Conservation (phyloP, 2,888 invertebrate genomes). For the Crocallis elinguaria region DNA sequence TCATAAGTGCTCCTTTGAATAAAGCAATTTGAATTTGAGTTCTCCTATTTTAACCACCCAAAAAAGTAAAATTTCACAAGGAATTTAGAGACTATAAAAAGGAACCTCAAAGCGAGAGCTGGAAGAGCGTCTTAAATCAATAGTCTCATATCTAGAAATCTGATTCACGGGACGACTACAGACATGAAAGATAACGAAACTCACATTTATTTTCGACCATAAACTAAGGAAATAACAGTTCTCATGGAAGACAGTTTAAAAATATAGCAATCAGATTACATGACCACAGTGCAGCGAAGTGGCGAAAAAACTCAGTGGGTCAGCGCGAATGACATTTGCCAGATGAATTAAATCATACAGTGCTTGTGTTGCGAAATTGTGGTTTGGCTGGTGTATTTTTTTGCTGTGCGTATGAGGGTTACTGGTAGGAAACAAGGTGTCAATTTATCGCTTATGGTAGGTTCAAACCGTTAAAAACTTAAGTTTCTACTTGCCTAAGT, state of each 20-base stretch:
- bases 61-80: neutral
- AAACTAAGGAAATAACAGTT: conserved; percentile 24
- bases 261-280: conserved; percentile 41
- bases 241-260: conserved; percentile 25
- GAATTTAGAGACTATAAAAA: neutral
- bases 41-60: too few relatives aligned
- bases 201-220: conserved; percentile 1
- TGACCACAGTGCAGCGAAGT: conserved; percentile 17
- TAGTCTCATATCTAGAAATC: neutral
- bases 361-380: conserved; percentile 28
- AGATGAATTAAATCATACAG: conserved; percentile 40
- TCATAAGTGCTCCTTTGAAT: too few relatives aligned
- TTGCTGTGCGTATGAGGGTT: conserved; percentile 8
- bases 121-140: neutral
- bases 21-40: too few relatives aligned
- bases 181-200: conserved; percentile 10
- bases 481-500: neutral
- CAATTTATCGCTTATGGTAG: neutral
- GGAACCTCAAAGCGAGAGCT: neutral
- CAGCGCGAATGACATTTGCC: conserved; percentile 50
- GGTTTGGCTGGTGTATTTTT: conserved; percentile 20
- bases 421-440: conserved; percentile 1
- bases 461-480: too few relatives aligned
- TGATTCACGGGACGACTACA: conserved; percentile 5
- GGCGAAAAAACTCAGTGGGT: conserved; percentile 64